Evolutionary conservation across 2,888 invertebrate genomes (phyloP).

Genomic region (Drosophila incognita): DNA sequence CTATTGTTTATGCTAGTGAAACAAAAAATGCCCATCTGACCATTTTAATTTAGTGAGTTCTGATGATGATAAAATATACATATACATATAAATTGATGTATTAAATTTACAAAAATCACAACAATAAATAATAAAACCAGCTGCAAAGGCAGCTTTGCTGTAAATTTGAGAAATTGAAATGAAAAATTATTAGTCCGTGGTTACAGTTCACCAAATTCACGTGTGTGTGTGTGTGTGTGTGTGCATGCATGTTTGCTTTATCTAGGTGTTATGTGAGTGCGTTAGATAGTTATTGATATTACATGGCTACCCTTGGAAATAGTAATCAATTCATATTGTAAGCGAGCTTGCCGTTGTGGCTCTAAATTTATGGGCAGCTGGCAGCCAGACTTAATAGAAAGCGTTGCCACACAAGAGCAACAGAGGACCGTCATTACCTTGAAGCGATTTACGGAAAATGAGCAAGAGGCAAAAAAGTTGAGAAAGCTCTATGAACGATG

Average conservation of each 20-base stretch:
- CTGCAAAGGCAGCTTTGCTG: conserved; percentile 17
- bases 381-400: conserved; percentile 36
- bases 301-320: conserved; percentile 33
- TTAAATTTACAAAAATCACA: conserved; percentile 32
- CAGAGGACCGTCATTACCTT: conserved; percentile 56
- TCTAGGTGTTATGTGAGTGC: conserved; percentile 33
- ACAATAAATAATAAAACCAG: conserved; percentile 8
- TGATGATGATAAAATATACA: conserved; percentile 59
- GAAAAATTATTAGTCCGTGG: conserved; percentile 58
- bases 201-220: conserved; percentile 8
- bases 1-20: conserved; percentile 57
- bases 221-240: conserved; percentile 4
- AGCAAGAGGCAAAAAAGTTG: conserved; percentile 13
- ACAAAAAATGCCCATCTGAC: conserved; percentile 65
- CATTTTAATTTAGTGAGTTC: conserved; percentile 77
- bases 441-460: conserved; percentile 50
- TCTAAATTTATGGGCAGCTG: conserved; percentile 58
- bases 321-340: conserved; percentile 74
- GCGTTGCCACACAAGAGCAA: conserved; percentile 12
- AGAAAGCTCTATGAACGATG: conserved; percentile 16
- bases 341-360: conserved; percentile 37
- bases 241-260: conserved; percentile 16
- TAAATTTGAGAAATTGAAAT: conserved; percentile 62
- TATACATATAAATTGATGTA: background rate
- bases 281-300: conserved; percentile 72